Base-by-base conservation (phyloP, 2,797 vertebrate genomes). In the Platalea minor region DNA sequence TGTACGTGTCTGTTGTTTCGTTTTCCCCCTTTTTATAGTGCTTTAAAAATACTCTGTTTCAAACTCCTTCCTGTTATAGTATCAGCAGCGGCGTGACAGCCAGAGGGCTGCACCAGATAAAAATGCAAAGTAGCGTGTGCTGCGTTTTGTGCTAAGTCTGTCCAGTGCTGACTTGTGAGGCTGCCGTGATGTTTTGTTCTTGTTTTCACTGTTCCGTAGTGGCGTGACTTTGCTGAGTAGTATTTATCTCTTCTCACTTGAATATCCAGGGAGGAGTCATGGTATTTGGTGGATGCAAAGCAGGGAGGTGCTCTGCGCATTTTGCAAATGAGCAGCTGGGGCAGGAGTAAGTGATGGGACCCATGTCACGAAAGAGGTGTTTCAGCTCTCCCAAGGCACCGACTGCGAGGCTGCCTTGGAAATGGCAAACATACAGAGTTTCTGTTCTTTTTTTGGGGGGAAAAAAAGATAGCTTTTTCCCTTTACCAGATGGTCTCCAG, bases 191-290 rank as follows among this genome's bases (percentile, higher is more conserved):
- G 0, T 37, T 61, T 46, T 35, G 29, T 28, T 76, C 61, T 80
- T 6, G 0, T 33, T 76, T 20, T 12, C 29, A 0, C n/a, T 6
- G 37, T 61, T 76, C 23, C 13, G 0, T 1, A 3, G 37, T 2
- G 29, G 12, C 0, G 2, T 37, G 75, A 19, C 9, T 82, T 68
- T 37, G 8, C 39, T 10, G 37, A 20, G 46, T 3, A 50, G 3
- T 17, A 1, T 61, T 67, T 45, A 8, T 21, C 59, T 68, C 69
- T 50, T 39, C 31, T 43, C 39, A 0, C 41, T 43, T 1, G 12
- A 20, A 7, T 77, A 19, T 45, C 43, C 37, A 5, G 46, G 68
- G 41, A 45, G 7, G 54, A 10, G 5, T 41, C 13, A 0, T 4
- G 10, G 45, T 39, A 9, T 17, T 1, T 6, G 18, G 23, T 19